phyloP scores from a whole-genome alignment of 2,797 vertebrate genomes.

The Siniperca undulata region DNA sequence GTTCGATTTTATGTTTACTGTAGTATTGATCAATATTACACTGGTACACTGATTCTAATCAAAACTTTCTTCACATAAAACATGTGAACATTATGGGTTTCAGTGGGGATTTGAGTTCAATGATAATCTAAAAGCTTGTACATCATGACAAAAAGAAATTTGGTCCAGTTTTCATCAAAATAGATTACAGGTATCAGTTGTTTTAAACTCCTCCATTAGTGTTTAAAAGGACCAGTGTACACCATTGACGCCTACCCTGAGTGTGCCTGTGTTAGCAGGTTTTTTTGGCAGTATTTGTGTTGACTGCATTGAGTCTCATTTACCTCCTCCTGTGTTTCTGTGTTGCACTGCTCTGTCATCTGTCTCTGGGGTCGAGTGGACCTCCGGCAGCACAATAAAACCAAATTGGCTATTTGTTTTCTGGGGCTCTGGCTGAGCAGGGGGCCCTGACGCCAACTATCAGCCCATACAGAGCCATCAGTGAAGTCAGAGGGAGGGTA shows the following conservation, averaged over 20 bases:
- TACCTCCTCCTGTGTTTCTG: conserved; percentile 66
- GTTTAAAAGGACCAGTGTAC: neutral
- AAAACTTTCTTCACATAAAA: neutral
- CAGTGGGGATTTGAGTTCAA: neutral
- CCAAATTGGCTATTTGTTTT: conserved; percentile 70
- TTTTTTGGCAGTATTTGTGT: conserved; percentile 38
- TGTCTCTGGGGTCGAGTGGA: conserved; percentile 61
- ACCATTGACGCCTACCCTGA: neutral
- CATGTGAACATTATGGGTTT: neutral
- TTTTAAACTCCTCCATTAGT: neutral
- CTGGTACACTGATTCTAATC: neutral
- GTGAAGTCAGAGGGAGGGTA: conserved; percentile 43
- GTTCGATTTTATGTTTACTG: neutral
- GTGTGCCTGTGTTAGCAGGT: conserved; percentile 17
- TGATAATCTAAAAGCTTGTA: neutral
- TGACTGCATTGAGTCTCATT: conserved; percentile 41
- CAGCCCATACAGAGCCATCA: conserved; percentile 45
- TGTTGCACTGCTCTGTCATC: conserved; percentile 55
- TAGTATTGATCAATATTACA: neutral
- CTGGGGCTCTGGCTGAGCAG: conserved; percentile 35
- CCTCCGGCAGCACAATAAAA: conserved; percentile 71
- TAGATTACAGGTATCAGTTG: neutral
- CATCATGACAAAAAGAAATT: neutral
- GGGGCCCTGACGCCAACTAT: conserved; percentile 30
- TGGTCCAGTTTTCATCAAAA: neutral